Conservation (phyloP, 2,888 invertebrate species). For the Himalopsyche kuldschensis region DNA sequence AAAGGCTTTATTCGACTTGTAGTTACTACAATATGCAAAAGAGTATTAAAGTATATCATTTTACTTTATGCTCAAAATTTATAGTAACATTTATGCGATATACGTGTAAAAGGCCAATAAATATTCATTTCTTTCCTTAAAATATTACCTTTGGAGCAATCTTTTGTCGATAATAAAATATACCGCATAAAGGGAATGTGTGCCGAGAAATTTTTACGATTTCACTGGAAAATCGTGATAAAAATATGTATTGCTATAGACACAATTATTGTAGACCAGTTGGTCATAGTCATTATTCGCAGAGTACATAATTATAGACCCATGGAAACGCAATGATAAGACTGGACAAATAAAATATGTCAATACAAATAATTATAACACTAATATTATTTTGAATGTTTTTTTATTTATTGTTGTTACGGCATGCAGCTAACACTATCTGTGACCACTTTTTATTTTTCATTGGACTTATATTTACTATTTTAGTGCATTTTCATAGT, state of each 20-base stretch:
- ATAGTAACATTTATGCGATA: constrained; percentile 21
- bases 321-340: too few relatives aligned
- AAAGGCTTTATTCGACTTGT: background rate
- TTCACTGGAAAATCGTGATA: constrained; percentile 27
- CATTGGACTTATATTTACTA: too few relatives aligned
- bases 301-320: too few relatives aligned
- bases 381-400: too few relatives aligned
- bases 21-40: background rate
- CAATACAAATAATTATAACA: too few relatives aligned
- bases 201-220: constrained; percentile 30
- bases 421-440: too few relatives aligned
- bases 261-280: constrained; percentile 3
- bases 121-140: constrained; percentile 20
- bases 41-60: background rate
- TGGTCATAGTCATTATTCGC: background rate
- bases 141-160: constrained; percentile 25
- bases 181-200: constrained; percentile 20
- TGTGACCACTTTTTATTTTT: too few relatives aligned
- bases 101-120: background rate
- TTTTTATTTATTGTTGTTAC: too few relatives aligned
- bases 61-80: constrained; percentile 17
- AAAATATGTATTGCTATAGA: constrained; percentile 22
- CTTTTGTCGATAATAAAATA: constrained; percentile 21
- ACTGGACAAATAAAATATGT: too few relatives aligned
- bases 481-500: too few relatives aligned